Evolutionary conservation across 30 jellyfish, hydroid and myxozoan genomes (phyloP).

Genomic region (Rhopilema esculentum): DNA sequence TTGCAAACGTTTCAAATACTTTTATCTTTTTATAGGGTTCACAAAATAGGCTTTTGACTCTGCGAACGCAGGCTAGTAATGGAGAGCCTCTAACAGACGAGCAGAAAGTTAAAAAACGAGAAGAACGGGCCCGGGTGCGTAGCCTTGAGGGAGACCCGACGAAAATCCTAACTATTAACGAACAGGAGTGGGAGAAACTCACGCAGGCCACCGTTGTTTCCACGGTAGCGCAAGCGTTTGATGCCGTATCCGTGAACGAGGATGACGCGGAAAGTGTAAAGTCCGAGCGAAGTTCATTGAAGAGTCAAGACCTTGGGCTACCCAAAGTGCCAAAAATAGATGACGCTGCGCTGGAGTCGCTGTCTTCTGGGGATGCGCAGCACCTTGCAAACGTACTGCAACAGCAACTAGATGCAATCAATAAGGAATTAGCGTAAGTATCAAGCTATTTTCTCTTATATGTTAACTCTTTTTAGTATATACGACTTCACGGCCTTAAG

Average conservation of each 20-base stretch:
- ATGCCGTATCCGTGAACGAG: slow-evolving; percentile 37
- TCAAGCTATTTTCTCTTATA: neutral
- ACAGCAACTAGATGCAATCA: slow-evolving; percentile 86
- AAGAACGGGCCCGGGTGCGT: slow-evolving; percentile 73
- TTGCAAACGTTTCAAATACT: too few relatives aligned
- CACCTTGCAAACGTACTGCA: slow-evolving; percentile 82
- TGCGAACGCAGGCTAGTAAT: slow-evolving; percentile 52
- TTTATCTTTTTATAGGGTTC: neutral
- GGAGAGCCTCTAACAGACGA: slow-evolving; percentile 64
- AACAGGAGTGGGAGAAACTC: slow-evolving; percentile 83
- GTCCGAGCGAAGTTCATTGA: slow-evolving; percentile 54
- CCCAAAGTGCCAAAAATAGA: slow-evolving; percentile 59
- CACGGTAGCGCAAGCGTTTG: slow-evolving; percentile 71
- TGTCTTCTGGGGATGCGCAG: slow-evolving; percentile 91
- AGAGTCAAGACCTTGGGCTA: slow-evolving; percentile 26
- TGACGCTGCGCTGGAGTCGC: slow-evolving; percentile 78
- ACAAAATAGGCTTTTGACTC: slow-evolving; percentile 27
- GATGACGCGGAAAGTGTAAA: slow-evolving; percentile 62
- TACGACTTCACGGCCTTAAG: too few relatives aligned
- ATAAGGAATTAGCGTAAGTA: slow-evolving; percentile 87
- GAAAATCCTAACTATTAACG: slow-evolving; percentile 58
- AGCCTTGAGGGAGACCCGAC: slow-evolving; percentile 73
- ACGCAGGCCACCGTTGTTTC: slow-evolving; percentile 84
- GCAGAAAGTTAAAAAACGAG: slow-evolving; percentile 69
- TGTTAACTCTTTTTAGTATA: too few relatives aligned